Percentiles rank a stretch among this genome's conserved stretches.
Conservation (phyloP, 2,113 vertebrate species). For the Eretmochelys imbricata region DNA sequence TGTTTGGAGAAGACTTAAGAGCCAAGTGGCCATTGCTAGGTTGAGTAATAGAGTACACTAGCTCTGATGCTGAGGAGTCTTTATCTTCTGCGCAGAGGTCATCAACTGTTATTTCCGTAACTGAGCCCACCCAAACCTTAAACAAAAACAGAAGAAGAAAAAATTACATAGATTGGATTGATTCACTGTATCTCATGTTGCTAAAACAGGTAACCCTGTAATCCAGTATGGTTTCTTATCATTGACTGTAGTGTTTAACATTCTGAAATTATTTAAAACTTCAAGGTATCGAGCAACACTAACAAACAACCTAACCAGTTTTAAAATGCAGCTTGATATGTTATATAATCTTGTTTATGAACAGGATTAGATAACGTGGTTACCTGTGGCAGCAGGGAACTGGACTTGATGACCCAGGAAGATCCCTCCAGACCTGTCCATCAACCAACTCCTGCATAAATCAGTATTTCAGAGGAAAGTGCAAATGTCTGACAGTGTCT, state of each 20-base stretch:
- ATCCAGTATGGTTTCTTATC: neutral
- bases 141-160: slow-evolving; percentile 2
- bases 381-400: neutral
- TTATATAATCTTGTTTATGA: neutral
- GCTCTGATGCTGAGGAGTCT: slow-evolving; percentile 81
- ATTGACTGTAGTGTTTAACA: neutral
- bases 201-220: neutral
- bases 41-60: slow-evolving; percentile 85
- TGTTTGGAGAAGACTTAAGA: slow-evolving; percentile 83
- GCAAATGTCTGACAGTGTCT: neutral
- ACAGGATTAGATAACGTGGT: neutral
- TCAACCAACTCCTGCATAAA: neutral
- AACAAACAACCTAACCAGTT: neutral
- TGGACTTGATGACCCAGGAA: neutral
- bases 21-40: slow-evolving; percentile 90
- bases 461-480: neutral
- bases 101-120: slow-evolving; percentile 84
- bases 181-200: neutral
- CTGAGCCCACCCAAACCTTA: slow-evolving; percentile 90
- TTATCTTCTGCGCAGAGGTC: slow-evolving; percentile 85
- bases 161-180: neutral
- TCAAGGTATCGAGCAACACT: neutral
- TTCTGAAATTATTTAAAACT: neutral
- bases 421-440: neutral
- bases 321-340: neutral